Evolutionary conservation across 1,140 invertebrate genomes (phyloP), one percentile per base, ranked within the genome.

Genomic region (Neodiprion fabricii): DNA sequence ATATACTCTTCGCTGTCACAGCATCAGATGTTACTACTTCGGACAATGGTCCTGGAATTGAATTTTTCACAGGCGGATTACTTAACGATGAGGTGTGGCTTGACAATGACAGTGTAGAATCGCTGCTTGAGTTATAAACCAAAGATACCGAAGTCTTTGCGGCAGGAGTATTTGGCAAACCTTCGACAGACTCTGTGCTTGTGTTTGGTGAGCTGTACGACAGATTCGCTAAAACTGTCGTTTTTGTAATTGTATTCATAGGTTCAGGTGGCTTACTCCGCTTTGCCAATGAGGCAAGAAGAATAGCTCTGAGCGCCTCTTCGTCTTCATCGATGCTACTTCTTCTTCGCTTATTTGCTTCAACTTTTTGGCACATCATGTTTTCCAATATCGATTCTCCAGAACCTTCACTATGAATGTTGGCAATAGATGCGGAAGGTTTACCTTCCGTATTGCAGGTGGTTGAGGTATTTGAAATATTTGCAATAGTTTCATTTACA

Each of bases 311-410:
- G 11, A 89, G 76, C 9, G 75, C 79, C 68, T 88, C 82, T 68
- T 88, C 87, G 66, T 89, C 88, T 48, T 88, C 88, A 1, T 89
- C 88, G 8, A 85, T 7, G 47, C 84, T 89, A 7, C 74, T 72
- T 73, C 82, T 83, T 69, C 82, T 84, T 17, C 74, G 14, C 12
- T 47, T 69, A 21, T 23, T 47, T 14, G 53, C 53, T 9, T 61
- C 53, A 61, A 61, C 11, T 61, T 61, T 61, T 61, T 61, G 11
- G n/a, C 53, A 61, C 53, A 14, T 9, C 9, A 9, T 61, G n/a
- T 17, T 61, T 17, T 61, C n/a, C 53, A 17, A 61, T 61, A 17
- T 61, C 11, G 53, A 61, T 7, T 61, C 53, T 61, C n/a, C 28
- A 40, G 28, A 40, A 40, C 28, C 28, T 40, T 40, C 2, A 40